Base-by-base conservation (phyloP, 2,888 invertebrate genomes). In the Leptopilina syphax region DNA sequence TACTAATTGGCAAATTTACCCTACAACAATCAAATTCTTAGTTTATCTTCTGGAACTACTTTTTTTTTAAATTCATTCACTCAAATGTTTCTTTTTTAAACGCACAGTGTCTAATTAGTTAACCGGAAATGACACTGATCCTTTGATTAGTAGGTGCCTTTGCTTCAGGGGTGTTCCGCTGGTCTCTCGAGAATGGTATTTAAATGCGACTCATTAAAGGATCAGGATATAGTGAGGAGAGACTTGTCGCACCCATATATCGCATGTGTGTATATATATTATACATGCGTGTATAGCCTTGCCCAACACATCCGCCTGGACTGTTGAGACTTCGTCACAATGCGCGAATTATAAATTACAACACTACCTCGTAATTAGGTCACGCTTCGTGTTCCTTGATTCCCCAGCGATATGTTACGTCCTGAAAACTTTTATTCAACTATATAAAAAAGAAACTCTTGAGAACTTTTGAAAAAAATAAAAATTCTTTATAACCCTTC, bases 241-340 rank as follows among this genome's bases (percentile, higher is more conserved):
- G 27, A 73, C 73, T 68, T 65, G 86, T 87, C 89, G 85, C 90
- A 89, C 90, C 90, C 88, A 89, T 88, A 87, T 89, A 89, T 90
- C 84, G 88, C 90, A 88, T 90, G 90, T 84, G 84, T 85, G 81
- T 84, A 85, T 86, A 50, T 50, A 50, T 10, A 34, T 34, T 34
- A 34, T 34, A 34, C 34, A 34, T 34, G 34, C 34, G 34, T 34
- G 34, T 34, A 50, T 10, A 50, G 85, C 86, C 86, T 86, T 88
- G 85, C 80, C 84, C 50, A 81, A 79, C 81, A 70, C 54, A 9
- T 83, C 78, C 60, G 80, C 76, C 81, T 81, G 79, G 73, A 79
- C 77, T 83, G 77, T 84, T 82, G 81, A 80, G 82, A 82, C 82
- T 81, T 82, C 79, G 82, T 81, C 82, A 80, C 82, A 83, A 81